These are phyloP conservation scores for Notospermus geniculatus DNA, from an alignment of 1,140 invertebrate species.

Conservation along the genomic window DNA sequence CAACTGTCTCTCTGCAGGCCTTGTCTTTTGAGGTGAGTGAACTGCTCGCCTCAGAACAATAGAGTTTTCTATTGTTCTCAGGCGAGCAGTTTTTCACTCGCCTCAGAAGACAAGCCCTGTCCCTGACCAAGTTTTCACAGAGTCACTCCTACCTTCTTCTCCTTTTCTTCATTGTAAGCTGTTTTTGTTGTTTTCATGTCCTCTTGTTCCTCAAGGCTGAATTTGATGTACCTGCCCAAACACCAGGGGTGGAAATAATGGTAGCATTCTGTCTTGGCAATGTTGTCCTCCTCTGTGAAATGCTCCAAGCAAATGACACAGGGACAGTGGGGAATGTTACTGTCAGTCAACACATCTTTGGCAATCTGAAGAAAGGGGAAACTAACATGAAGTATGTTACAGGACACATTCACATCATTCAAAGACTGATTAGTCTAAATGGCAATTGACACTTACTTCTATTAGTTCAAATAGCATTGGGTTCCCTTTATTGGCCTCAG, in stretches of 20 bases:
- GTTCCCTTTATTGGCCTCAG: constrained; percentile 70
- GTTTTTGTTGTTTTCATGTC: constrained; percentile 20
- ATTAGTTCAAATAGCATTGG: constrained; percentile 84
- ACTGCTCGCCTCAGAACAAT: too few species aligned
- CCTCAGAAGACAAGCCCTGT: too few species aligned
- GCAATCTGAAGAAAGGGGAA: constrained; percentile 38
- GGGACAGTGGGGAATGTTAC: constrained; percentile 79
- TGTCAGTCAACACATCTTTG: constrained; percentile 75
- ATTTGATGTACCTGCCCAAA: constrained; percentile 70
- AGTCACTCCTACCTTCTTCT: constrained; percentile 1
- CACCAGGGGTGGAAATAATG: constrained; percentile 87
- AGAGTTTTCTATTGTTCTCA: too few species aligned
- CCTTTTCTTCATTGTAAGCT: not conserved
- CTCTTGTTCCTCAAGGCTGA: constrained; percentile 19
- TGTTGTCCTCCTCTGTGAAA: constrained; percentile 75
- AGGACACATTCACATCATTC: too few species aligned
- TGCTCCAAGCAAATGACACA: constrained; percentile 86
- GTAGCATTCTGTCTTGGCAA: constrained; percentile 85
- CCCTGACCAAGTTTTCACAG: too few species aligned
- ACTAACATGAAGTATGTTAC: too few species aligned
- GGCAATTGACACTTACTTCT: constrained; percentile 64
- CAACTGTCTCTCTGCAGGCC: not conserved
- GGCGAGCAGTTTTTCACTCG: too few species aligned
- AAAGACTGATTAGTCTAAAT: too few species aligned
- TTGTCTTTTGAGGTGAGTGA: too few species aligned